phyloP scores from a whole-genome alignment of 2,888 invertebrate species.

The Linnaemya vulpina region DNA sequence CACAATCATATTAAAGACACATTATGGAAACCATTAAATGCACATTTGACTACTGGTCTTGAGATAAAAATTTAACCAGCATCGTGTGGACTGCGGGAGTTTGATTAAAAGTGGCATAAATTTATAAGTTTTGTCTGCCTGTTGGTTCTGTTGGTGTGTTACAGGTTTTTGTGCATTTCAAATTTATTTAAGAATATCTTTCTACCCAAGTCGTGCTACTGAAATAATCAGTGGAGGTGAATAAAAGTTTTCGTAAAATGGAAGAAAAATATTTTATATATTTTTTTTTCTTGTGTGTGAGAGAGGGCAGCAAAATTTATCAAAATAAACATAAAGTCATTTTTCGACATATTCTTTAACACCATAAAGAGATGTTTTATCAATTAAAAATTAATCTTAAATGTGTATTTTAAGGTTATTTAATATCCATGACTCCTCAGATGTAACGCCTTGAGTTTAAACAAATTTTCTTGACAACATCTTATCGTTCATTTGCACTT shows the following conservation, averaged over 20 bases:
- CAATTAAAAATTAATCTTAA: no score
- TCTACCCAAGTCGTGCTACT: neutral
- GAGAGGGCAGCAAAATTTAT: no score
- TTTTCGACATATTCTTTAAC: no score
- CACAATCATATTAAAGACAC: slow-evolving; percentile 76
- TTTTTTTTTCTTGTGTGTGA: no score
- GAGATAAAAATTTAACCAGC: slow-evolving; percentile 53
- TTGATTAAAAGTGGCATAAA: slow-evolving; percentile 31
- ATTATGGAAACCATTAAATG: slow-evolving; percentile 80
- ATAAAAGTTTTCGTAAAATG: neutral
- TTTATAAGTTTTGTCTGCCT: neutral
- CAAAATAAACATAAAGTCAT: no score
- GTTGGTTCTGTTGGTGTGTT: neutral
- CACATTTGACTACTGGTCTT: slow-evolving; percentile 82
- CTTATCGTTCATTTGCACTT: neutral
- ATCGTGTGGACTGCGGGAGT: slow-evolving; percentile 23
- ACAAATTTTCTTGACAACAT: neutral
- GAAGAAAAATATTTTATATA: neutral
- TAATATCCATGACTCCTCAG: neutral
- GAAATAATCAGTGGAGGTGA: neutral
- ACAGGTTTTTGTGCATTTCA: neutral
- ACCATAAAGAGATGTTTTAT: no score
- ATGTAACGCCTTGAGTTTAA: neutral
- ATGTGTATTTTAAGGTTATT: no score
- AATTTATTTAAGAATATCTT: neutral